Conservation (phyloP, 2,888 invertebrate species). For the Dynastes hyllus region DNA sequence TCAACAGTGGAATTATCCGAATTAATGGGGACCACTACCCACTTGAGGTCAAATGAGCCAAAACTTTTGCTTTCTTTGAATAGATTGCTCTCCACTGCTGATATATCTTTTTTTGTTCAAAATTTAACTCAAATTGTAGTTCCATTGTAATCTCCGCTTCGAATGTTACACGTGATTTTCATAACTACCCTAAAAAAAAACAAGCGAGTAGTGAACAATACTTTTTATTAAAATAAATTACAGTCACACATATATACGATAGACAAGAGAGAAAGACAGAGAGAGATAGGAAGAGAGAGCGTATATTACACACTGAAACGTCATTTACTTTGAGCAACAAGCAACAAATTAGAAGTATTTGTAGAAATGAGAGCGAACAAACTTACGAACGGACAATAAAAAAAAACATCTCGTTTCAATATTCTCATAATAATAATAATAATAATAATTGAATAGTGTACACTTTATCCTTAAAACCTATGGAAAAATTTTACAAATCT, state of each 20-base stretch:
- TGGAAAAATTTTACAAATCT: conserved; percentile 69
- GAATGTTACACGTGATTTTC: no score
- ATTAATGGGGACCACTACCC: no score
- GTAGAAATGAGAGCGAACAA: conserved; percentile 65
- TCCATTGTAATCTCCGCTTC: no score
- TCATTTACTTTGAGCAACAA: conserved; percentile 71
- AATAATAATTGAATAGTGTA: conserved; percentile 67
- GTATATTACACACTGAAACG: conserved; percentile 69
- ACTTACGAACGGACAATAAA: conserved; percentile 49
- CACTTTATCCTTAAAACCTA: conserved; percentile 71
- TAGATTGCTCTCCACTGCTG: no score
- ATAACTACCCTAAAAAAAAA: neutral
- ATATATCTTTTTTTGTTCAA: no score
- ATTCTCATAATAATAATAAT: conserved; percentile 41
- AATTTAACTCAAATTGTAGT: no score
- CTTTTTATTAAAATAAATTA: conserved; percentile 73
- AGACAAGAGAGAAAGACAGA: conserved; percentile 59
- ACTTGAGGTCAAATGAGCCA: no score
- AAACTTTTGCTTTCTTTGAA: no score
- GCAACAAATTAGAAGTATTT: conserved; percentile 69
- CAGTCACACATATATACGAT: conserved; percentile 72
- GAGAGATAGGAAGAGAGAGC: conserved; percentile 56
- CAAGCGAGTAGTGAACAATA: conserved; percentile 64
- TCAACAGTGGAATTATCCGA: no score
- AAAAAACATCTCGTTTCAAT: conserved; percentile 49